Base-by-base conservation (phyloP, 1,140 invertebrate genomes). In the Pteromalus puparum region DNA sequence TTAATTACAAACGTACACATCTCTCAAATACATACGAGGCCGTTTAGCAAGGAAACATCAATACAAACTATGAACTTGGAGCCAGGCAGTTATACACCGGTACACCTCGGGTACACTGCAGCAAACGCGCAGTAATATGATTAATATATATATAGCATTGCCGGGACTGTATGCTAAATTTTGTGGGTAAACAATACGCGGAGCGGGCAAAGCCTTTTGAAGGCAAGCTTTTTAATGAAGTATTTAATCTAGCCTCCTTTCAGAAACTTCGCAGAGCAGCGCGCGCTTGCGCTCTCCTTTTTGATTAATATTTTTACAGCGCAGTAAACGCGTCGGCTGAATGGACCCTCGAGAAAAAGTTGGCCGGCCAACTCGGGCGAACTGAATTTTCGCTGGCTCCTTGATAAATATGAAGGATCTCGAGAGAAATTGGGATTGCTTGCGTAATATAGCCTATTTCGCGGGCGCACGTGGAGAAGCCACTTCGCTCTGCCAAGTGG, bases 1-100 rank as follows among this genome's bases (percentile, higher is more conserved):
- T 61, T 77, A 48, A 77, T 77, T 77, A 77, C 75, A 26, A 75
- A n/a, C 21, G 73, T 18, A 75, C 34, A 46, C 13, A 15, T 13
- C 15, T 42, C 38, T 42, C 38, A 10, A 42, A 42, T 42, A 42
- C 38, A 7, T 15, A 13, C 3, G 7, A 46, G 1, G 18, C 38
- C 38, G 9, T 34, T 72, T n/a, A 7, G 70, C 10, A 30, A 26
- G 15, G 38, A 75, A 42, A 75, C n/a, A n/a, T 75, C 73, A 46
- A 75, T 75, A 75, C 9, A 46, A 46, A 48, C 15, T 15, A 48
- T 48, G 10, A 48, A 48, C 46, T 48, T 13, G 13, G 21, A 46
- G 21, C 15, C 18, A 73, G 6, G 38, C 38, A 42, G 38, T 42
- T 42, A 26, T 26, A 42, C 18, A 21, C 12, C 12, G n/a, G n/a